Base-by-base conservation (phyloP, 1,140 invertebrate genomes). In the Drosophila lacteicornis region DNA sequence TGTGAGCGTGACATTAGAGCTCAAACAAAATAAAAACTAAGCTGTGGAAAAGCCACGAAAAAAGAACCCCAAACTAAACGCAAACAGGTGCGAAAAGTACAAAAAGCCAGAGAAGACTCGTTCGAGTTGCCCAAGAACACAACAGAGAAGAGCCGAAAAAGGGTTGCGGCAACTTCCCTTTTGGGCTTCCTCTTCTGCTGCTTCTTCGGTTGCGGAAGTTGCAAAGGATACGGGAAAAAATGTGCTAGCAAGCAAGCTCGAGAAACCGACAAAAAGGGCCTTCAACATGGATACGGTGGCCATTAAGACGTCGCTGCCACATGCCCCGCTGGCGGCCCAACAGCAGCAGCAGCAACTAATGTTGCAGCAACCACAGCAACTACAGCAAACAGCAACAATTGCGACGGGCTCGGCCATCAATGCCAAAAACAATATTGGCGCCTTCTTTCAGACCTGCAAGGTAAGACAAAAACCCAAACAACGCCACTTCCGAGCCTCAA, bases 401-500 rank as follows among this genome's bases (percentile, higher is more conserved):
- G 63, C 17, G 19, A 25, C 46, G 57, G 15, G 51, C 1, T 33
- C 63, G 55, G 40, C 83, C 50, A 75, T 76, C 50, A 63, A 71
- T 91, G 70, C 85, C 57, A 91, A 85, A 63, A 80, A 82, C 67
- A 91, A 75, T 66, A 79, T 93, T 84, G 92, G 92, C 61, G 92
- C 92, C 38, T 92, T 93, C 57, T 93, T 93, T 66, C 92, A 93
- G 76, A 93, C 92, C 65, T 93, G 92, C 92, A 93, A 93, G 92
- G 92, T 93, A 92, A 90, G 80, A 51, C n/a, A 19, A 45, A 13
- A 19, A 4, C 3, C 3, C 25, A 46, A 46, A 36, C 33, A 36
- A 33, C 33, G 9, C 33, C 33, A 19, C n/a, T 19, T 22, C 11
- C 11, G 19, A 36, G 3, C 33, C 2, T 36, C 9, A 40, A 57